A percentile compares a stretch with the other conserved stretches of the same genome.
These are phyloP conservation scores for Rhabdomys pumilio DNA, from an alignment of 2,797 vertebrate genomes.

Conservation along the genomic window DNA sequence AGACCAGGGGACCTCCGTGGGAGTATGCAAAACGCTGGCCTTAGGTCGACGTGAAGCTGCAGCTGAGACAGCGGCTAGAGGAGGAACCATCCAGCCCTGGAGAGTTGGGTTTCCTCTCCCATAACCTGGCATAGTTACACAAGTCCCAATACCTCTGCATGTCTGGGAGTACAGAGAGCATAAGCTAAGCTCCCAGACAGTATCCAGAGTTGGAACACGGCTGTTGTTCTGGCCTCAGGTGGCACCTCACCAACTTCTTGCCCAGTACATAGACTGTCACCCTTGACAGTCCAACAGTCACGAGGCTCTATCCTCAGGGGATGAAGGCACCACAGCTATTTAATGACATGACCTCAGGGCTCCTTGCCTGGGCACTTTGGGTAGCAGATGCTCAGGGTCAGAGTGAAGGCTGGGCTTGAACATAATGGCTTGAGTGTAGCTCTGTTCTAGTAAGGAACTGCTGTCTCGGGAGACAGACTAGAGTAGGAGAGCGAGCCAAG, in stretches of 20 bases:
- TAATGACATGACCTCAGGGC: not conserved
- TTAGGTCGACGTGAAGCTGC: not conserved
- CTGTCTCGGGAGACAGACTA: not conserved
- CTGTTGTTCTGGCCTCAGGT: too few species aligned
- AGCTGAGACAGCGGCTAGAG: fast-evolving
- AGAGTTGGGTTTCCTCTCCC: not conserved
- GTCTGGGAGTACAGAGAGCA: not conserved
- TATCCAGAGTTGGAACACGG: too few species aligned
- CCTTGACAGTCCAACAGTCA: not conserved
- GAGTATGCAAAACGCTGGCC: not conserved
- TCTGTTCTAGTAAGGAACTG: not conserved
- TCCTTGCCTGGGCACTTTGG: not conserved
- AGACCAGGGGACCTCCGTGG: not conserved
- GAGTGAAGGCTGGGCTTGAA: not conserved
- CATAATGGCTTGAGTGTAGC: not conserved
- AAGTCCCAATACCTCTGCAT: too few species aligned
- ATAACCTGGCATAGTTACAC: too few species aligned
- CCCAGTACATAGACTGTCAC: not conserved
- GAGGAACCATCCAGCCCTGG: not conserved
- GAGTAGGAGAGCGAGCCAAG: not conserved
- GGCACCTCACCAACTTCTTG: not conserved
- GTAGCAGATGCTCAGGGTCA: not conserved
- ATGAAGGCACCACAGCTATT: not conserved
- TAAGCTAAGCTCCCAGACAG: not conserved
- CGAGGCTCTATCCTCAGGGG: not conserved